phyloP scores from a whole-genome alignment of 2,888 invertebrate species.

The Drepanosiphum platanoidis region DNA sequence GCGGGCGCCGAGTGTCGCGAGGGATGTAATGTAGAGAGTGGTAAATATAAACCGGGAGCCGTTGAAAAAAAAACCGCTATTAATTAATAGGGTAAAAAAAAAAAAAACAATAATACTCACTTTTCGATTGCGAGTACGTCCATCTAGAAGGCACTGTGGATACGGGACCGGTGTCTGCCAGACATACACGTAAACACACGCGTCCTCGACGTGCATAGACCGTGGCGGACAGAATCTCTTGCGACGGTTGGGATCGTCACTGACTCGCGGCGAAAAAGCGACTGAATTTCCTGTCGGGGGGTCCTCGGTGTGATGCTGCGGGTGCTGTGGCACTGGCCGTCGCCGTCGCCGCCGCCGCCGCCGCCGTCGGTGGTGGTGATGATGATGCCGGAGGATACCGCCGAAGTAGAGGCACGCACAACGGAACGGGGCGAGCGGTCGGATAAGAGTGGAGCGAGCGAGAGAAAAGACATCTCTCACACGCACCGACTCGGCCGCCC shows the following conservation, averaged over 20 bases:
- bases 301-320: conserved; percentile 38
- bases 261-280: conserved; percentile 51
- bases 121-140: conserved; percentile 34
- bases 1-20: not conserved
- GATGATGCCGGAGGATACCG: not conserved
- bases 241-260: conserved; percentile 30
- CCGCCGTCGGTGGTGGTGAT: conserved; percentile 1
- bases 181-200: conserved; percentile 9
- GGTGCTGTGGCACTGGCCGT: conserved; percentile 15
- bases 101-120: conserved; percentile 25
- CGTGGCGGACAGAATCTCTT: conserved; percentile 8
- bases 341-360: conserved; percentile 16
- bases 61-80: not conserved
- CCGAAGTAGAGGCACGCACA: conserved; percentile 19
- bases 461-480: not conserved
- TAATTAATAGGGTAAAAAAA: not conserved
- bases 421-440: not conserved
- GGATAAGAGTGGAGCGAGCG: not conserved
- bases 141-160: conserved; percentile 37
- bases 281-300: conserved; percentile 57
- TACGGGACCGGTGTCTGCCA: conserved; percentile 26
- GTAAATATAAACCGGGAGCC: not conserved
- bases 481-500: conserved; percentile 44
- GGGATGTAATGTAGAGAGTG: not conserved
- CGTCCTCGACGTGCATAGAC: not conserved